Conservation (phyloP, 2,797 vertebrate genomes). For the Halcyon chelicuti region DNA sequence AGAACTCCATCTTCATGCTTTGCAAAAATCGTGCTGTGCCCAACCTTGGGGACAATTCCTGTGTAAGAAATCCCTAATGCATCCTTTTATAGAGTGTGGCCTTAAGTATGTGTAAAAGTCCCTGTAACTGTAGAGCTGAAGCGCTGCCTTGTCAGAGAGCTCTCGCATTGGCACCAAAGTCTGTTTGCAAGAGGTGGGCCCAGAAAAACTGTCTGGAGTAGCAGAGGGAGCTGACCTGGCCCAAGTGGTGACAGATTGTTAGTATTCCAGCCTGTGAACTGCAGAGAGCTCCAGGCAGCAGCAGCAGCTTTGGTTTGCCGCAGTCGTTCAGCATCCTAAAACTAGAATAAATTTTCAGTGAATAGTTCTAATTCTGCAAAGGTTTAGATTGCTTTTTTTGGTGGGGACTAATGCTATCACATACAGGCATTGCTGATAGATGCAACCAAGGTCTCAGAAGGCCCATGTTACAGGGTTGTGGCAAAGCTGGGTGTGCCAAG, state of each 20-base stretch:
- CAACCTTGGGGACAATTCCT: neutral
- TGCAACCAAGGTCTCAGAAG: neutral
- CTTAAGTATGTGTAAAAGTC: neutral
- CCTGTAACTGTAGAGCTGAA: neutral
- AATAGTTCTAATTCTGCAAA: neutral
- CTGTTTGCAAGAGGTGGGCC: neutral
- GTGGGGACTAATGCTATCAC: neutral
- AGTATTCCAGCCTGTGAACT: neutral
- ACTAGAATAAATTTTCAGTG: neutral
- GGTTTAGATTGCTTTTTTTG: neutral
- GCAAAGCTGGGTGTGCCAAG: neutral
- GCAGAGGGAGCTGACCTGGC: neutral
- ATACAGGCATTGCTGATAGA: neutral
- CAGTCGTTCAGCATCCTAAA: neutral
- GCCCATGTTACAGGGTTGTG: neutral
- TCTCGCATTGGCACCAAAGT: neutral
- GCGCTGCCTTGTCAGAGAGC: neutral
- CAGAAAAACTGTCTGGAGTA: neutral
- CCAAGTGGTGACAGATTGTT: accelerated
- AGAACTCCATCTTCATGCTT: neutral
- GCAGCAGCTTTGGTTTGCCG: neutral
- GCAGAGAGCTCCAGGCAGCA: neutral
- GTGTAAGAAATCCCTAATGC: neutral
- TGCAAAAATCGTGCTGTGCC: neutral
- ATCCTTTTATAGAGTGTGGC: neutral